A percentile compares a stretch with the other conserved stretches of the same genome.
Conservation (phyloP, 2,888 invertebrate genomes). For the Tyria jacobaeae region DNA sequence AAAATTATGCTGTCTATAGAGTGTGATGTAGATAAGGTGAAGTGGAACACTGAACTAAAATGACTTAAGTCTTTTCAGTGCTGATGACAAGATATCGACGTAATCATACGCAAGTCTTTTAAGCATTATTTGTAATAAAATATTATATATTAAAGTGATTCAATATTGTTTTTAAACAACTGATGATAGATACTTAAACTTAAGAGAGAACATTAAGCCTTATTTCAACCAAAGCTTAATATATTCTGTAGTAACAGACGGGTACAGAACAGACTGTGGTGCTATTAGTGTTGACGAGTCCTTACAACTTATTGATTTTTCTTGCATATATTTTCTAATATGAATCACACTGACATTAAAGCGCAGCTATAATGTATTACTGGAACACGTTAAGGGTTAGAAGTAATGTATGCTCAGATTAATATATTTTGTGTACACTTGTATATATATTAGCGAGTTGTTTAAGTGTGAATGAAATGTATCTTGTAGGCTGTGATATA, state of each 20-base stretch:
- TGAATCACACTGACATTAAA: not conserved
- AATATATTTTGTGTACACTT: conserved; percentile 51
- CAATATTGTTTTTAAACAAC: no score
- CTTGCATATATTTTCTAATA: not conserved
- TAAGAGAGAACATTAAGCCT: no score
- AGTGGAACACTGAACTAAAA: not conserved
- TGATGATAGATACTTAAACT: no score
- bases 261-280: no score
- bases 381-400: conserved; percentile 22
- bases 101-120: not conserved
- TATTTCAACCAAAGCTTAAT: no score
- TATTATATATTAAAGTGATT: no score
- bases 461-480: conserved; percentile 28
- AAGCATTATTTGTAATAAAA: not conserved
- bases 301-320: no score
- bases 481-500: conserved; percentile 51
- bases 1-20: not conserved
- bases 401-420: conserved; percentile 28
- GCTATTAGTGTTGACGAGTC: no score
- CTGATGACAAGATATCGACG: not conserved
- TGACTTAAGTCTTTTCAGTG: not conserved
- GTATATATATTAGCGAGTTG: conserved; percentile 24
- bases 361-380: not conserved
- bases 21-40: no score
- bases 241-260: no score